Conservation (phyloP, 2,888 invertebrate species). For the Lithophane leautieri region DNA sequence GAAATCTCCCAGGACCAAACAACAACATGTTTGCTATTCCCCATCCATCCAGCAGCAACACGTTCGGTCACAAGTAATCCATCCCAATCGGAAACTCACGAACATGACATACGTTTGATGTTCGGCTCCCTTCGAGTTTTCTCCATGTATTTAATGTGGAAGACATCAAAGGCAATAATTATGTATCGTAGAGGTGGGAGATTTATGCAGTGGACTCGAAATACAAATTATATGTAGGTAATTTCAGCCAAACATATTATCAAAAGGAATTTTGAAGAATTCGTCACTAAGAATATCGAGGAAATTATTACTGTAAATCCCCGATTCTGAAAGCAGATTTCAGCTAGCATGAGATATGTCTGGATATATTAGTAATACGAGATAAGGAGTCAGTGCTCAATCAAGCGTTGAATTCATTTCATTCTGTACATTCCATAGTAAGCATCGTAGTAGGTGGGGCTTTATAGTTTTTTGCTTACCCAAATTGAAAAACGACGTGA, state of each 20-base stretch:
- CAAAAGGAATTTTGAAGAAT: background rate
- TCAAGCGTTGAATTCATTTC: too few relatives aligned
- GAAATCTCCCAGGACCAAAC: conserved; percentile 24
- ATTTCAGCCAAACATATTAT: background rate
- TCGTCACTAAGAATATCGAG: background rate
- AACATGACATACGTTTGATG: conserved; percentile 53
- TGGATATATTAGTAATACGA: too few relatives aligned
- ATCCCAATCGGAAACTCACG: conserved; percentile 45
- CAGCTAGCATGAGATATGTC: background rate
- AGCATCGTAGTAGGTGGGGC: background rate
- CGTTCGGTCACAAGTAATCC: conserved; percentile 45
- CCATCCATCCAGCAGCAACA: conserved; percentile 16
- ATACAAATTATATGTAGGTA: background rate
- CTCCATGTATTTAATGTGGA: conserved; percentile 37
- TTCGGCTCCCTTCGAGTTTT: conserved; percentile 32
- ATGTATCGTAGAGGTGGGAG: conserved; percentile 32
- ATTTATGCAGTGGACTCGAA: conserved; percentile 20
- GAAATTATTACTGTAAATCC: background rate
- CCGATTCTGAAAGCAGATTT: background rate
- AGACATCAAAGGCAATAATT: conserved; percentile 58
- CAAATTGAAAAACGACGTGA: background rate
- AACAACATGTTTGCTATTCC: conserved; percentile 26
- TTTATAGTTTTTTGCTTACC: background rate
- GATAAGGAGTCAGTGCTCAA: background rate
- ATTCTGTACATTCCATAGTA: background rate